A percentile compares a stretch with the other conserved stretches of the same genome.
These are phyloP conservation scores for Oryzias celebensis DNA, from an alignment of 2,113 vertebrate genomes.

Conservation along the genomic window DNA sequence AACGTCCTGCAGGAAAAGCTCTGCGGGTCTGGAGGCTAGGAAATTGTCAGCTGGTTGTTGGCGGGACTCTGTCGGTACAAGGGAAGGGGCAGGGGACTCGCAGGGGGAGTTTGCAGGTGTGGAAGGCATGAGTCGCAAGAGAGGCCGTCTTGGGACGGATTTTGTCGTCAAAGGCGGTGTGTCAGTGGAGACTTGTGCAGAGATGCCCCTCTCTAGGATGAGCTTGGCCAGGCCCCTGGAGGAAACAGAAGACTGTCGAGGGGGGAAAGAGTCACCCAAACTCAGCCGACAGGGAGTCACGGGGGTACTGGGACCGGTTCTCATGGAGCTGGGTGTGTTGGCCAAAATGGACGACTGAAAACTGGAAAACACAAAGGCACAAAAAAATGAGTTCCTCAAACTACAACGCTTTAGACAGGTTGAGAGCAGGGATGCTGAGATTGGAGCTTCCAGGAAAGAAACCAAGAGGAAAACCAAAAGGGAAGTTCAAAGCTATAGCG, in stretches of 20 bases:
- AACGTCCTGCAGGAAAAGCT: constrained; percentile 92
- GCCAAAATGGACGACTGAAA: constrained; percentile 64
- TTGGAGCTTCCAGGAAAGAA: too few relatives aligned
- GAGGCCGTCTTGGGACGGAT: constrained; percentile 40
- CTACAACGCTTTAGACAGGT: too few relatives aligned
- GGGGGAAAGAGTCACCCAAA: constrained; percentile 84
- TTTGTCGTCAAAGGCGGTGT: constrained; percentile 52
- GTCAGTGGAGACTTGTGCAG: constrained; percentile 83
- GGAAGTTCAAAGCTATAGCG: too few relatives aligned
- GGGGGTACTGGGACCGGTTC: constrained; percentile 79
- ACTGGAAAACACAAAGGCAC: constrained; percentile 21
- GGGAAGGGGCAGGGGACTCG: constrained; percentile 69
- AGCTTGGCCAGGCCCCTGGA: constrained; percentile 85
- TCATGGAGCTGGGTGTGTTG: constrained; percentile 79
- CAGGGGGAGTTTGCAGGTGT: constrained; percentile 75
- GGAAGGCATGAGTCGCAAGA: constrained; percentile 49
- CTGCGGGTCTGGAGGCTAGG: constrained; percentile 91
- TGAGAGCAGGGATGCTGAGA: too few relatives aligned
- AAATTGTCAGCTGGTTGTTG: constrained; percentile 85
- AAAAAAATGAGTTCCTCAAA: neutral
- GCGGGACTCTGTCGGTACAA: constrained; percentile 77
- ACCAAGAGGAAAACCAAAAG: too few relatives aligned
- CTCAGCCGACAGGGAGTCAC: constrained; percentile 83
- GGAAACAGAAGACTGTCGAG: constrained; percentile 75
- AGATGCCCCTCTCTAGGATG: constrained; percentile 92